Evolutionary conservation across 2,113 vertebrate species (phyloP).

Genomic region (Reinhardtius hippoglossoides): DNA sequence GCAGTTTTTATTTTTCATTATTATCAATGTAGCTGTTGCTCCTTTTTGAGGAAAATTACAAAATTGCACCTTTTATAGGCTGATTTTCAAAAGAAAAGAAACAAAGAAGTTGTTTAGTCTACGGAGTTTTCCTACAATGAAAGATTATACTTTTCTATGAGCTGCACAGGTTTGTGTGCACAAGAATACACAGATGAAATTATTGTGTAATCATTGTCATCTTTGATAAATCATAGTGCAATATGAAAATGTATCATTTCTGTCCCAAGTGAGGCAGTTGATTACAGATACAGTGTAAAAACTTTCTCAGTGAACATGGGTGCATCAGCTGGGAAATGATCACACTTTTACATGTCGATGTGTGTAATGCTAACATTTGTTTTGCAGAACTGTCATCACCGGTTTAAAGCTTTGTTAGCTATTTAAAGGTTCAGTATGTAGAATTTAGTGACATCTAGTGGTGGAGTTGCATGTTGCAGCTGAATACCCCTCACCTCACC

Average conservation of each 20-base stretch:
- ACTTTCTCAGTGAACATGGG: not conserved
- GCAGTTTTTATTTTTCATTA: not conserved
- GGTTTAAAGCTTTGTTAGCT: conserved; percentile 18
- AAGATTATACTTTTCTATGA: conserved; percentile 1
- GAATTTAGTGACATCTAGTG: too few relatives aligned
- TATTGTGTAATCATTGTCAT: conserved; percentile 37
- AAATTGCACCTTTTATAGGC: not conserved
- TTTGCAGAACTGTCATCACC: conserved; percentile 1
- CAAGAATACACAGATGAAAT: conserved; percentile 31
- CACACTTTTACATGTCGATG: conserved; percentile 7
- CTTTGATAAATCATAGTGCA: conserved; percentile 26
- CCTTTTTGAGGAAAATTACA: conserved; percentile 3
- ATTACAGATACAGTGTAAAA: conserved; percentile 29
- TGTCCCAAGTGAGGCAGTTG: conserved; percentile 37
- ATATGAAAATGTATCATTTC: conserved; percentile 30
- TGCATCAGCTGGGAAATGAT: not conserved
- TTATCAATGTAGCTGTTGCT: not conserved
- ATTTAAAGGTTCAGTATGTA: not conserved
- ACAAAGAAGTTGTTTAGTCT: conserved; percentile 47
- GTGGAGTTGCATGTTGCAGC: too few relatives aligned
- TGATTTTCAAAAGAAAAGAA: conserved; percentile 11
- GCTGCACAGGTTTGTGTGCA: not conserved
- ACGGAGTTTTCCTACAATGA: conserved; percentile 19
- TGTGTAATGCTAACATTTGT: not conserved
- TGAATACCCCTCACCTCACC: too few relatives aligned